Conservation (phyloP, 2,888 invertebrate species). For the Eupithecia pulchellata region DNA sequence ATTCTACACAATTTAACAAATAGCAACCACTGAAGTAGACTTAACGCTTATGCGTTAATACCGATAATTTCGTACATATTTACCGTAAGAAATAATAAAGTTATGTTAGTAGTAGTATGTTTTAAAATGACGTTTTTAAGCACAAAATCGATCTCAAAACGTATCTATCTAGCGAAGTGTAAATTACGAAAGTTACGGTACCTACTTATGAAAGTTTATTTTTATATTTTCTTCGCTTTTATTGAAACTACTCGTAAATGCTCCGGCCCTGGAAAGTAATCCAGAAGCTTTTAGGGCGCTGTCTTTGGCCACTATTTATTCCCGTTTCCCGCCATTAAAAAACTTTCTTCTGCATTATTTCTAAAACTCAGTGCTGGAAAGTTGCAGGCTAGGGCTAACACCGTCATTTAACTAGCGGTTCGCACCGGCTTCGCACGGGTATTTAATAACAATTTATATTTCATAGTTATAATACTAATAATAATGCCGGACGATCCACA, state of each 20-base stretch:
- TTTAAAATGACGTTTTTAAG: neutral
- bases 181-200: neutral
- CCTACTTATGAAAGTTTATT: neutral
- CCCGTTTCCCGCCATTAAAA: slow-evolving; percentile 28
- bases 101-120: neutral
- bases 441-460: no score
- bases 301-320: slow-evolving; percentile 26
- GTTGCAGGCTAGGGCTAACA: slow-evolving; percentile 34
- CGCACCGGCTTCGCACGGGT: no score
- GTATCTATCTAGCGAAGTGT: neutral
- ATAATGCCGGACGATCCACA: no score
- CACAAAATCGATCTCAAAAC: neutral
- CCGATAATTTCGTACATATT: no score
- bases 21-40: neutral
- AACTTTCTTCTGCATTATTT: slow-evolving; percentile 37
- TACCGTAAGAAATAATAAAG: neutral
- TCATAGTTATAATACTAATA: no score
- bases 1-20: neutral
- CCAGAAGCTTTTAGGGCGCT: slow-evolving; percentile 29
- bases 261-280: slow-evolving; percentile 11
- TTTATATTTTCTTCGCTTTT: neutral
- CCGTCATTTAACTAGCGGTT: no score
- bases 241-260: neutral
- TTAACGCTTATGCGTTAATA: neutral
- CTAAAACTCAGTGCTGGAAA: slow-evolving; percentile 37